Percentiles rank a stretch among this genome's conserved stretches.
Evolutionary conservation across 2,888 invertebrate genomes (phyloP).

Genomic region (Molorchus minor): DNA sequence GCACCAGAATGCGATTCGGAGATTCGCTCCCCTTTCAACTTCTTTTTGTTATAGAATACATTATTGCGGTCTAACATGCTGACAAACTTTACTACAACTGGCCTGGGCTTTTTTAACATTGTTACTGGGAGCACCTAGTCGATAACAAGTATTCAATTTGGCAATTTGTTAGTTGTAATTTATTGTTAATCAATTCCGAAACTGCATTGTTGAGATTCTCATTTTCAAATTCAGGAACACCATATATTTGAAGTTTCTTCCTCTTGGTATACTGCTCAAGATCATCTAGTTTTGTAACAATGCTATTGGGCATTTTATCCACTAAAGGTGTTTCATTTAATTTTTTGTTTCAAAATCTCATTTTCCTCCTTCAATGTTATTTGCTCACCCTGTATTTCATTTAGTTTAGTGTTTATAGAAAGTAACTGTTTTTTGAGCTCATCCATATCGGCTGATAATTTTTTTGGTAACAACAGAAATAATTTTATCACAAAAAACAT

Average conservation of each 20-base stretch:
- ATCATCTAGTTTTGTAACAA: background rate
- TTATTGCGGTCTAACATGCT: background rate
- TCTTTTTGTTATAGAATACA: background rate
- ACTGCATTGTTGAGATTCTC: too few species aligned
- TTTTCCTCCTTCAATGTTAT: background rate
- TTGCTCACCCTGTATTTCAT: background rate
- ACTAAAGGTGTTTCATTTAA: background rate
- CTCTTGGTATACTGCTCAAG: background rate
- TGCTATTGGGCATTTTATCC: too few species aligned
- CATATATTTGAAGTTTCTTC: background rate
- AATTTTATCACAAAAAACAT: background rate
- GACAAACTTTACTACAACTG: background rate
- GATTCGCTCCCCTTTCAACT: background rate
- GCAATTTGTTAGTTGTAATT: background rate
- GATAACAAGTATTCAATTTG: background rate
- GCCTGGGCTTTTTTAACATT: background rate
- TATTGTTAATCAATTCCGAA: background rate
- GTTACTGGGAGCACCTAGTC: background rate
- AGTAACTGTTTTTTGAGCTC: too few species aligned
- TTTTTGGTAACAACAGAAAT: background rate
- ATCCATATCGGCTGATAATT: too few species aligned
- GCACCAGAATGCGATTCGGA: too few species aligned
- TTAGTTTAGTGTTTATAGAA: background rate
- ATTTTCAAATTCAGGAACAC: too few species aligned
- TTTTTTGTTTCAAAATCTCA: background rate